These are phyloP conservation scores for Acleris cristana DNA, from an alignment of 2,888 invertebrate genomes.

Conservation along the genomic window DNA sequence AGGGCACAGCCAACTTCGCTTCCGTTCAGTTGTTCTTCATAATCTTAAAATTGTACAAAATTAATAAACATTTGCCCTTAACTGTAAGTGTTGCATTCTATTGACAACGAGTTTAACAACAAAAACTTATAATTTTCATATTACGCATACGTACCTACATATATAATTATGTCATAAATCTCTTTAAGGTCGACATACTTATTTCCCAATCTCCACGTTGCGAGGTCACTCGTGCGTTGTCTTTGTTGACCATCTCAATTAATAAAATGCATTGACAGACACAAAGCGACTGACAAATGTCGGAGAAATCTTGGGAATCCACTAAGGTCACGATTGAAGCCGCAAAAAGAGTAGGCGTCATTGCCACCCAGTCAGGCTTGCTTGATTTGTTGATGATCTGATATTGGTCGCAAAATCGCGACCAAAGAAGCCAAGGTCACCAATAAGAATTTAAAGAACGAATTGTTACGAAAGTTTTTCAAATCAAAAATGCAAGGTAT, in stretches of 20 bases:
- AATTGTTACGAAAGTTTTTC: too few relatives aligned
- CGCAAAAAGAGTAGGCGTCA: conserved; percentile 29
- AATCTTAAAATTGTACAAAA: too few relatives aligned
- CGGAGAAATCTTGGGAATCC: conserved; percentile 21
- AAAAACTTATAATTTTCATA: too few relatives aligned
- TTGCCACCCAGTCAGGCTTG: conserved; percentile 19
- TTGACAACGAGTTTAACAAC: too few relatives aligned
- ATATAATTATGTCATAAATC: neutral
- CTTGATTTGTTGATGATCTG: conserved; percentile 34
- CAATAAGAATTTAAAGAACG: neutral
- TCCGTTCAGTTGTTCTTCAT: too few relatives aligned
- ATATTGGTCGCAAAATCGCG: conserved; percentile 15
- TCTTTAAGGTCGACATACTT: conserved; percentile 43
- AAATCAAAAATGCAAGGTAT: too few relatives aligned
- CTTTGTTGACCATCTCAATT: conserved; percentile 25
- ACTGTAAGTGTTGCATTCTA: too few relatives aligned
- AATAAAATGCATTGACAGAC: conserved; percentile 19
- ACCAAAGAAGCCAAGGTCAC: neutral
- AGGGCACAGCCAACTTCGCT: too few relatives aligned
- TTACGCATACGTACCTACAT: neutral
- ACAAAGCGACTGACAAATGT: conserved; percentile 9
- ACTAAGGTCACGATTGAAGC: conserved; percentile 22
- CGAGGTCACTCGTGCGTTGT: conserved; percentile 29
- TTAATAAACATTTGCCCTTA: too few relatives aligned
- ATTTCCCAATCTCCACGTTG: conserved; percentile 43